Evolutionary conservation across 2,113 vertebrate genomes (phyloP).

Genomic region (Dendropsophus ebraccatus): DNA sequence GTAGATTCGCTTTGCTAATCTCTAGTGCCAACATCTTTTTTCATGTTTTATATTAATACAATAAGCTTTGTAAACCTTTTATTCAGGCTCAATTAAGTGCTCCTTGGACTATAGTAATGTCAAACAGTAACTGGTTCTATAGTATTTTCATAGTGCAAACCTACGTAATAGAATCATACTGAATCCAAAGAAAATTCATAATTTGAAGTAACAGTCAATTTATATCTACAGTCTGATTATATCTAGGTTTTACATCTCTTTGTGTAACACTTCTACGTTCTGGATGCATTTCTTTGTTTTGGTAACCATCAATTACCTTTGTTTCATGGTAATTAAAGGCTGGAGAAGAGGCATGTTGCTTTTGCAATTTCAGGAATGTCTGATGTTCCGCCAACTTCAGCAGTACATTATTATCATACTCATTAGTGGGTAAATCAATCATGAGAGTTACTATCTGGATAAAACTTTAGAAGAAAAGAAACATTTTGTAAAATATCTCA

Average conservation of each 20-base stretch:
- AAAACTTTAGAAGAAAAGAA: constrained; percentile 34
- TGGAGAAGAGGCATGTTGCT: constrained; percentile 61
- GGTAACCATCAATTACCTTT: constrained; percentile 53
- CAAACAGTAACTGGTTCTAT: no score
- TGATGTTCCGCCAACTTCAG: constrained; percentile 60
- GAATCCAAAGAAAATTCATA: background rate
- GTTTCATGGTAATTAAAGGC: constrained; percentile 62
- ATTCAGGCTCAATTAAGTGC: no score
- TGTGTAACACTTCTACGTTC: background rate
- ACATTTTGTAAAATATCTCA: background rate
- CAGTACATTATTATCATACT: constrained; percentile 56
- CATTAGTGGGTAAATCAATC: constrained; percentile 52
- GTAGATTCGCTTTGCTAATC: no score
- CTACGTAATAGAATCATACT: background rate
- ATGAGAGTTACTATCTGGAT: constrained; percentile 19
- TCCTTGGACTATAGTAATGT: no score
- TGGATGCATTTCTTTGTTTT: constrained; percentile 18
- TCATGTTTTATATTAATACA: no score
- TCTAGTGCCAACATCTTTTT: no score
- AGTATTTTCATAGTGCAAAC: background rate
- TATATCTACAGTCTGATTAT: constrained; percentile 17
- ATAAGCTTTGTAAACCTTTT: no score
- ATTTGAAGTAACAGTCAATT: background rate
- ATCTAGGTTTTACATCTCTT: background rate
- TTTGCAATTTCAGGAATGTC: constrained; percentile 61